These are phyloP conservation scores for Leptinotarsa juncta DNA, from an alignment of 2,888 invertebrate genomes.

Conservation along the genomic window DNA sequence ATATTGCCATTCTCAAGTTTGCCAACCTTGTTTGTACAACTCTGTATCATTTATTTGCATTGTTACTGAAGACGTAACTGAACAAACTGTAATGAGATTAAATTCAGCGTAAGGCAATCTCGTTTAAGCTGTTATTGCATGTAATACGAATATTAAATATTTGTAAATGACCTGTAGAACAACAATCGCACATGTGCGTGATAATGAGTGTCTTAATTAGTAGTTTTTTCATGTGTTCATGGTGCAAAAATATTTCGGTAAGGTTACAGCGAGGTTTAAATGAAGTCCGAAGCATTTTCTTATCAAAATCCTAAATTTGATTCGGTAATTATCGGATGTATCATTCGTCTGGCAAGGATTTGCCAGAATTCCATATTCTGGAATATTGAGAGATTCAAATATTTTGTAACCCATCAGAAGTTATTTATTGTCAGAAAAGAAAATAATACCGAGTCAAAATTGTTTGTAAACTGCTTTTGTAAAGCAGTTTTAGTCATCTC, in stretches of 20 bases:
- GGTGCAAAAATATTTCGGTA: too few relatives aligned
- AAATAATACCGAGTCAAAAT: too few relatives aligned
- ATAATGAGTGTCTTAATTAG: not conserved
- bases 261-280: not conserved
- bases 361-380: too few relatives aligned
- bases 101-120: not conserved
- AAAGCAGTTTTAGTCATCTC: too few relatives aligned
- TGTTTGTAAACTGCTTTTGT: too few relatives aligned
- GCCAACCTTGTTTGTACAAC: not conserved
- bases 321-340: too few relatives aligned
- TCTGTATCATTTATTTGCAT: not conserved
- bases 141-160: slow-evolving; percentile 2
- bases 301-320: too few relatives aligned
- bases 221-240: not conserved
- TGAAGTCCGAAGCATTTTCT: too few relatives aligned
- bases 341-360: too few relatives aligned
- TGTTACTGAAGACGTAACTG: not conserved
- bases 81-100: not conserved
- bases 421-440: too few relatives aligned
- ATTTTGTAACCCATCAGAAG: too few relatives aligned
- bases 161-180: not conserved
- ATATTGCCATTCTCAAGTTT: not conserved
- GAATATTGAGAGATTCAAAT: too few relatives aligned
- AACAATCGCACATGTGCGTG: not conserved
- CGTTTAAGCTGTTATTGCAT: not conserved